phyloP scores from a whole-genome alignment of 2,888 invertebrate species.

The Eremobia ochroleuca region DNA sequence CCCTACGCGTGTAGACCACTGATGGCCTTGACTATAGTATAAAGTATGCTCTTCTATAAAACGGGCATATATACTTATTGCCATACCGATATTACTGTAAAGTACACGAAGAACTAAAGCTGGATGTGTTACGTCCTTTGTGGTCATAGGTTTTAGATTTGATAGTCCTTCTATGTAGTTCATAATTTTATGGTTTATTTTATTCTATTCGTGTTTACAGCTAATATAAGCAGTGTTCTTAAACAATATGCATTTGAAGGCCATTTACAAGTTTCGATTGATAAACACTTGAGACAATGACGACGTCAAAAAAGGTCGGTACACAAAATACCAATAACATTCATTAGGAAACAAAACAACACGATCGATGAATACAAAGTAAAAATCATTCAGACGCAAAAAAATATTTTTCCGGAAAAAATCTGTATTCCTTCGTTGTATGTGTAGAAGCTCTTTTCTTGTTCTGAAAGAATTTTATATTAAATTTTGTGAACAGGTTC shows the following conservation, averaged over 20 bases:
- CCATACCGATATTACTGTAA: constrained; percentile 46
- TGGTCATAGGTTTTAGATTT: not conserved
- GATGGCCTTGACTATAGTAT: constrained; percentile 54
- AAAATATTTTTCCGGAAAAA: too few relatives aligned
- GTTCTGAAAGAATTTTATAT: not conserved
- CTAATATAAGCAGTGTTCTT: too few relatives aligned
- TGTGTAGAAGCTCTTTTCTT: not conserved
- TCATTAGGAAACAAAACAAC: too few relatives aligned
- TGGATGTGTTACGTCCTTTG: constrained; percentile 29
- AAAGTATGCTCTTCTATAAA: constrained; percentile 40
- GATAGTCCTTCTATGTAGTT: constrained; percentile 1
- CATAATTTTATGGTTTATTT: not conserved
- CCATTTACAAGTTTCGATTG: too few relatives aligned
- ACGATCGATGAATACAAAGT: too few relatives aligned
- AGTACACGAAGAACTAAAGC: constrained; percentile 25
- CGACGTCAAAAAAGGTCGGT: too few relatives aligned
- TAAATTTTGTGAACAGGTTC: too few relatives aligned
- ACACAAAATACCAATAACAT: too few relatives aligned
- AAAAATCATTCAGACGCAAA: too few relatives aligned
- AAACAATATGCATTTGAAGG: too few relatives aligned
- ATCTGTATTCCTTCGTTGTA: not conserved
- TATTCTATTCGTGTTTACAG: too few relatives aligned
- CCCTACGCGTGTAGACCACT: constrained; percentile 3
- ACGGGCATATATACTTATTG: constrained; percentile 46
- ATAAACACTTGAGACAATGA: too few relatives aligned